Conservation (phyloP, 2,113 vertebrate genomes). For the Junco hyemalis region DNA sequence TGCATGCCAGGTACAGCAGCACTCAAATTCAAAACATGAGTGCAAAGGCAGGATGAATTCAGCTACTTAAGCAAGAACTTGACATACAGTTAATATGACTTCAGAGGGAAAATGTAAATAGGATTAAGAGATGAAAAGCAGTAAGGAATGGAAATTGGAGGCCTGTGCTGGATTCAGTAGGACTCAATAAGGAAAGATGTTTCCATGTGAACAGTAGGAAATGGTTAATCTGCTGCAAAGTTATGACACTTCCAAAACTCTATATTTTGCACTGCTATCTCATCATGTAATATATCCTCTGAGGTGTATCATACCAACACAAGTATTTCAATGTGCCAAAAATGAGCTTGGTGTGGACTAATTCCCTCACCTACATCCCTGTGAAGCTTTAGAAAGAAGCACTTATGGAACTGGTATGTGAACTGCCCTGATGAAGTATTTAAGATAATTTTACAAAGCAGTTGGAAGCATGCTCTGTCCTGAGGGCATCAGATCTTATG, state of each 20-base stretch:
- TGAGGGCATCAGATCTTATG: slow-evolving; percentile 17
- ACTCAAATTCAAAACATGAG: background rate
- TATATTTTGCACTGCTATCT: background rate
- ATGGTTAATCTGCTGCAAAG: background rate
- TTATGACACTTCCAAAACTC: slow-evolving; percentile 14
- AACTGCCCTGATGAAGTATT: background rate
- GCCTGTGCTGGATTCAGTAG: background rate
- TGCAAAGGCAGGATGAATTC: background rate
- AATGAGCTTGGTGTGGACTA: slow-evolving; percentile 19
- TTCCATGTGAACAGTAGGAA: background rate
- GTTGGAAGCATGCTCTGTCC: background rate
- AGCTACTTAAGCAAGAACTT: background rate
- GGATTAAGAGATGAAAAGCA: background rate
- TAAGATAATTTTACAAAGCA: slow-evolving; percentile 27
- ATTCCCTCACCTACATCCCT: slow-evolving; percentile 11
- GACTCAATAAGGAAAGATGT: background rate
- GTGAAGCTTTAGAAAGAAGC: slow-evolving; percentile 27
- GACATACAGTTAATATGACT: background rate
- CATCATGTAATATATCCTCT: background rate
- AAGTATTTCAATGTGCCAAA: slow-evolving; percentile 29
- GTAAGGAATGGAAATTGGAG: background rate
- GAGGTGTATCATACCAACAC: background rate
- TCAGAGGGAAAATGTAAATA: background rate
- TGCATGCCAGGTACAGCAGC: background rate
- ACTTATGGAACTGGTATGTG: background rate